Percentiles rank a stretch among this genome's conserved stretches.
Conservation (phyloP, 2,113 vertebrate genomes). For the Erythrocercus mccallii region DNA sequence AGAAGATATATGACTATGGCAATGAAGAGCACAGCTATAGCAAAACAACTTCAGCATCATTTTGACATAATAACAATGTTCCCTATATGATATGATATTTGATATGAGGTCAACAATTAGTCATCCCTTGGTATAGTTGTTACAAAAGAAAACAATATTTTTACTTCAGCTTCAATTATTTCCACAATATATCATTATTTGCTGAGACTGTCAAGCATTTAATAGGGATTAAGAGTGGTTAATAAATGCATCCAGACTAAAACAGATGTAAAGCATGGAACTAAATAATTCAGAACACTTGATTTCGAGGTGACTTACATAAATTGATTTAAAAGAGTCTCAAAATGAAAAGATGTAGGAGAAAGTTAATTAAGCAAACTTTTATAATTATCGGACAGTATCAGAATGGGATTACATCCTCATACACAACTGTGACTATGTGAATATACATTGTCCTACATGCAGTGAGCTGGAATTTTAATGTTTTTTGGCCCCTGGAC, state of each 20-base stretch:
- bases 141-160: neutral
- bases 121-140: neutral
- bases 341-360: neutral
- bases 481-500: neutral
- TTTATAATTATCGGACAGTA: neutral
- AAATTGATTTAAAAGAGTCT: neutral
- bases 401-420: neutral
- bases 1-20: neutral
- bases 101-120: neutral
- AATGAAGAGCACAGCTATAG: neutral
- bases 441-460: neutral
- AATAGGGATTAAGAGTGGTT: neutral
- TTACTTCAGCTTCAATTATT: neutral
- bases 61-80: neutral
- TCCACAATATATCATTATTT: neutral
- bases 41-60: neutral
- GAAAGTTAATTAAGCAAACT: neutral
- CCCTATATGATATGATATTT: no score
- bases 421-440: neutral
- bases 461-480: neutral
- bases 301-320: neutral
- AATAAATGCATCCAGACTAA: neutral
- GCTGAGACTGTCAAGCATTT: neutral
- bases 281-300: neutral
- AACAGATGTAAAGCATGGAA: neutral